phyloP scores from a whole-genome alignment of 2,797 vertebrate species.

The Apogon hyalosoma region DNA sequence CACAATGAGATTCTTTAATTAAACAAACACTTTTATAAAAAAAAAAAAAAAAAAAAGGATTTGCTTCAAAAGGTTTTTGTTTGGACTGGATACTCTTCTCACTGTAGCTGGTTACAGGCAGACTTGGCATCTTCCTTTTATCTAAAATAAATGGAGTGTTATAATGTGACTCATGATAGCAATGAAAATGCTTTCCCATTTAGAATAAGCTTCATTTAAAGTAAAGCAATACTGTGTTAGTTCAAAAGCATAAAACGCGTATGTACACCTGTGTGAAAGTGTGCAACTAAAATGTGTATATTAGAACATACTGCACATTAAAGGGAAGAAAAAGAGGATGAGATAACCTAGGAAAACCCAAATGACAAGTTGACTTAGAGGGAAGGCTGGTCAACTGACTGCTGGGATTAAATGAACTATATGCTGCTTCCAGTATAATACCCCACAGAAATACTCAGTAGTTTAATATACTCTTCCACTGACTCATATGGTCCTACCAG shows the following conservation, averaged over 20 bases:
- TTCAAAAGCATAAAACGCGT: neutral
- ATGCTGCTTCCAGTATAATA: neutral
- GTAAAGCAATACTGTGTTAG: constrained; percentile 4
- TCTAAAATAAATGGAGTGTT: constrained; percentile 40
- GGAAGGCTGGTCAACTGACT: constrained; percentile 34
- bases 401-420: constrained; percentile 26
- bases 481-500: neutral
- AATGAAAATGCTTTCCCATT: constrained; percentile 17
- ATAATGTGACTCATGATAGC: constrained; percentile 37
- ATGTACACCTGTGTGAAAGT: too few species aligned
- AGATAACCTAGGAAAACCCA: neutral
- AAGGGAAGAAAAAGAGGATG: neutral
- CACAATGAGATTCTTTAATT: constrained; percentile 19
- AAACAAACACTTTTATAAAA: constrained; percentile 17
- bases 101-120: constrained; percentile 20
- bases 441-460: constrained; percentile 14
- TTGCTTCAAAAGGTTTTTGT: constrained; percentile 21
- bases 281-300: neutral
- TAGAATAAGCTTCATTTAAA: constrained; percentile 28
- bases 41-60: neutral
- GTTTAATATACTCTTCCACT: constrained; percentile 6
- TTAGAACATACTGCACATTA: neutral
- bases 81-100: constrained; percentile 5
- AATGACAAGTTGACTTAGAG: constrained; percentile 15
- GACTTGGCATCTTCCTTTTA: constrained; percentile 35